Evolutionary conservation across 2,888 invertebrate genomes (phyloP), one percentile per base, ranked within the genome.

Genomic region (Lacanobia oleracea): DNA sequence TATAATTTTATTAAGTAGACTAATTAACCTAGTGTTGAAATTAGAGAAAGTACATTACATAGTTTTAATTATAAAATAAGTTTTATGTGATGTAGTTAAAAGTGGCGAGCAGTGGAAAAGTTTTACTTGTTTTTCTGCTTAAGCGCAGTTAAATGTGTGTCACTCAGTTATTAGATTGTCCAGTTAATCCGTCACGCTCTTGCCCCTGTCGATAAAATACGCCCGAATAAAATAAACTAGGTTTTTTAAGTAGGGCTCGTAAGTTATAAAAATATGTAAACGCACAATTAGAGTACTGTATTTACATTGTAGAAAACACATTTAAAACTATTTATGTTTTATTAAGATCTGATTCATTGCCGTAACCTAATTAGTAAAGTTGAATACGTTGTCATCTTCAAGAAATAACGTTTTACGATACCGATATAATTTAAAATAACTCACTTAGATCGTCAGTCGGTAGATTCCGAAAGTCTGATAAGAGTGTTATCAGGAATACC

Each of bases 11-110:
- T 12, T 70, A 40, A 23, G 2, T 64, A 48, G 10, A 54, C 23
- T 57, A 63, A 57, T 62, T 68, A 69, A 68, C 56, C 64, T 66
- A 64, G 59, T 21, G 66, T 48, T n/a, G 16, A 33, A 64, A 56
- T 61, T 23, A 21, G 70, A 67, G 79, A 79, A 79, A 79, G 79
- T 78, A 54, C 57, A 72, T 53, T 63, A 57, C 43, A 37, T 68
- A 79, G 62, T 45, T 60, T 10, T 63, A 23, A 67, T 21, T 2
- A 21, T 62, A 59, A 45, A 56, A 16, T 68, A 40, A 45, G n/a
- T 62, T 67, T 61, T 63, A 21, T 50, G 50, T 59, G 27, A 23
- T 27, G n/a, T 8, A 56, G 45, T 56, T 16, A 51, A 43, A 59
- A 40, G 37, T 59, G 12, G 50, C 54, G 33, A 67, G 21, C 40